phyloP scores from a whole-genome alignment of 1,140 invertebrate genomes.

The Akabosia matsudoensis region DNA sequence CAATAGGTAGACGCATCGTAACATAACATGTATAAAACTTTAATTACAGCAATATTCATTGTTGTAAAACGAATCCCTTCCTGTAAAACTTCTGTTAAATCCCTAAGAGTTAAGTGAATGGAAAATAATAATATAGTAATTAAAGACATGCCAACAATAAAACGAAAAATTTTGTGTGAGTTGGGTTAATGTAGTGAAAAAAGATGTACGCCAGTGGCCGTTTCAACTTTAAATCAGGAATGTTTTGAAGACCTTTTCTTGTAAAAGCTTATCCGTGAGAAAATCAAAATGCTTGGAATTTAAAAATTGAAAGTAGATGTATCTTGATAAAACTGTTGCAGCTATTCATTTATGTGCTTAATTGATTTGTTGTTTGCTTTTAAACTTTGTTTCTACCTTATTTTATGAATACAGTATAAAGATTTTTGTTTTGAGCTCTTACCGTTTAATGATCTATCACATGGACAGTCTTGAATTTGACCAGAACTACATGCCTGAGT shows the following conservation, averaged over 20 bases:
- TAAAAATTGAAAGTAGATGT: neutral
- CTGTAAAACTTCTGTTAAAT: too few relatives aligned
- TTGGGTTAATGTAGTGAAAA: neutral
- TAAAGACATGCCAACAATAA: too few relatives aligned
- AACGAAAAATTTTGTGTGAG: too few relatives aligned
- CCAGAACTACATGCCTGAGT: constrained; percentile 85
- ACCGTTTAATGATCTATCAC: constrained; percentile 62
- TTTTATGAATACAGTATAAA: neutral
- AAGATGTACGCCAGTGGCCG: too few relatives aligned
- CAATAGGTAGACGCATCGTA: too few relatives aligned
- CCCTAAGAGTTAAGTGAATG: too few relatives aligned
- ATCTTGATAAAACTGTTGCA: neutral
- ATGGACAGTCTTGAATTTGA: constrained; percentile 78
- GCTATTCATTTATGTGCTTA: neutral
- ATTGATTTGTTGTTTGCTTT: constrained; percentile 6
- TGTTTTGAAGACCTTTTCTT: constrained; percentile 4
- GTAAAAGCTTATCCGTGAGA: constrained; percentile 42
- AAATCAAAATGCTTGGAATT: constrained; percentile 32
- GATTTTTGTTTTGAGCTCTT: constrained; percentile 48
- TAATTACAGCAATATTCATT: too few relatives aligned
- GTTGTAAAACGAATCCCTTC: too few relatives aligned
- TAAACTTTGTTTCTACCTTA: neutral
- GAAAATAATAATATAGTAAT: too few relatives aligned
- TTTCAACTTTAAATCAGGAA: too few relatives aligned
- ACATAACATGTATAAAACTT: too few relatives aligned